phyloP scores from a whole-genome alignment of 1,140 invertebrate species.

The Drosophila pseudoananassae region DNA sequence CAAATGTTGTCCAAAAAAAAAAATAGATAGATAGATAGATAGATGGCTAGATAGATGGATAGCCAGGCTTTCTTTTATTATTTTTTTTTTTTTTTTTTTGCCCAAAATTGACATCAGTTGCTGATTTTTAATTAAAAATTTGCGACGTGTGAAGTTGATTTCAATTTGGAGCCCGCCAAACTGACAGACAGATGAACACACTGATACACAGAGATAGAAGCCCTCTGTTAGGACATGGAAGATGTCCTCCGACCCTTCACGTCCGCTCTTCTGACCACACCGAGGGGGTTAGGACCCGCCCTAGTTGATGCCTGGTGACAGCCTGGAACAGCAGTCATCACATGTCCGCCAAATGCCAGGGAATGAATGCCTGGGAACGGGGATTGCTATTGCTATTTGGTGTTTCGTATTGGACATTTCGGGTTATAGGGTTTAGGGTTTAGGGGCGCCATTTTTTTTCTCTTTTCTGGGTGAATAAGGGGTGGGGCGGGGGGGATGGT shows the following conservation, averaged over 20 bases:
- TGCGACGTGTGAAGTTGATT: slow-evolving; percentile 82
- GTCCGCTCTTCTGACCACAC: slow-evolving; percentile 37
- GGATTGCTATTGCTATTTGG: not conserved
- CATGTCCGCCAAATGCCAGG: slow-evolving; percentile 27
- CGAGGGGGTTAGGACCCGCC: not conserved
- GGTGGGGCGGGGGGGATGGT: not conserved
- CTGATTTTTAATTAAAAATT: slow-evolving; percentile 83
- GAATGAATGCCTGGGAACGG: not conserved
- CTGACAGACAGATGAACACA: slow-evolving; percentile 40
- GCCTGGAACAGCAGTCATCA: slow-evolving; percentile 40
- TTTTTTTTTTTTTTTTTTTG: slow-evolving; percentile 5
- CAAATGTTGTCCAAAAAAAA: slow-evolving; percentile 68
- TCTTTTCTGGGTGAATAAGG: not conserved
- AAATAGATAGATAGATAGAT: not conserved
- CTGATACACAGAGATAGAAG: slow-evolving; percentile 19
- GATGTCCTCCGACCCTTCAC: slow-evolving; percentile 33
- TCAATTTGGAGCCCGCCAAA: slow-evolving; percentile 61
- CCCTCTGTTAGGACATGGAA: slow-evolving; percentile 10
- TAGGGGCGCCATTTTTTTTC: no score
- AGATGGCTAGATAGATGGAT: not conserved
- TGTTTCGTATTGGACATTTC: not conserved
- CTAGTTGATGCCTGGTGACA: slow-evolving; percentile 37
- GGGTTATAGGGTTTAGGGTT: not conserved
- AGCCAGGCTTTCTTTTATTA: not conserved
- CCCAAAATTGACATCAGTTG: slow-evolving; percentile 75